These are phyloP conservation scores for Chaetura pelagica DNA, from an alignment of 2,113 vertebrate species.

Conservation along the genomic window DNA sequence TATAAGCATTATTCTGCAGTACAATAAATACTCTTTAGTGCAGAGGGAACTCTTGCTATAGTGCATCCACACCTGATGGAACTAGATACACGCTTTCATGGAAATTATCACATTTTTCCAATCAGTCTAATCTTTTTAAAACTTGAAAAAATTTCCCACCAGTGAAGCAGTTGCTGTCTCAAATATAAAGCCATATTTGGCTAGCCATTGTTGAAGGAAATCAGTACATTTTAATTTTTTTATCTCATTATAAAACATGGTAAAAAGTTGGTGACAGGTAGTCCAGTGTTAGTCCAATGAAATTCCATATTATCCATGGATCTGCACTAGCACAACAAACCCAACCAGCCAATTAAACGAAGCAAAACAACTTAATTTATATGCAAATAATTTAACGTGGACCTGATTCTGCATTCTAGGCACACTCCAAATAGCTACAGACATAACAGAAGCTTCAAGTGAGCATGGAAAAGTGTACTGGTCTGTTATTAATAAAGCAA, in stretches of 20 bases:
- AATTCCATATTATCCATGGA: background rate
- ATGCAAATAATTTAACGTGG: conserved; percentile 36
- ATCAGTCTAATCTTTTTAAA: background rate
- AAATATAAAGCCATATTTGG: conserved; percentile 16
- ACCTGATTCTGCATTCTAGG: conserved; percentile 39
- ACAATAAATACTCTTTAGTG: background rate
- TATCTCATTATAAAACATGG: background rate
- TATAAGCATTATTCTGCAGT: background rate
- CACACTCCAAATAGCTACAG: conserved; percentile 10
- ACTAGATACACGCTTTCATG: background rate
- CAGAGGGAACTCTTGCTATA: background rate
- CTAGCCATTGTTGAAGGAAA: background rate
- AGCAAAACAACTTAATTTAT: conserved; percentile 38
- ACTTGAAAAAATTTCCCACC: background rate
- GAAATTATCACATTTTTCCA: background rate
- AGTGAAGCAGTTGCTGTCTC: background rate
- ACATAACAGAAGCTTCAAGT: conserved; percentile 28
- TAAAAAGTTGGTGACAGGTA: background rate
- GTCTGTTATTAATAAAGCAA: conserved; percentile 31
- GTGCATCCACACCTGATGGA: background rate
- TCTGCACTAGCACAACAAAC: conserved; percentile 6
- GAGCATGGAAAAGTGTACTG: conserved; percentile 11
- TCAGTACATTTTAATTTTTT: background rate
- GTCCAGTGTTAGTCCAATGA: background rate
- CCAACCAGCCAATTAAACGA: conserved; percentile 31